phyloP scores from a whole-genome alignment of 2,113 vertebrate genomes.

The Pipra filicauda region DNA sequence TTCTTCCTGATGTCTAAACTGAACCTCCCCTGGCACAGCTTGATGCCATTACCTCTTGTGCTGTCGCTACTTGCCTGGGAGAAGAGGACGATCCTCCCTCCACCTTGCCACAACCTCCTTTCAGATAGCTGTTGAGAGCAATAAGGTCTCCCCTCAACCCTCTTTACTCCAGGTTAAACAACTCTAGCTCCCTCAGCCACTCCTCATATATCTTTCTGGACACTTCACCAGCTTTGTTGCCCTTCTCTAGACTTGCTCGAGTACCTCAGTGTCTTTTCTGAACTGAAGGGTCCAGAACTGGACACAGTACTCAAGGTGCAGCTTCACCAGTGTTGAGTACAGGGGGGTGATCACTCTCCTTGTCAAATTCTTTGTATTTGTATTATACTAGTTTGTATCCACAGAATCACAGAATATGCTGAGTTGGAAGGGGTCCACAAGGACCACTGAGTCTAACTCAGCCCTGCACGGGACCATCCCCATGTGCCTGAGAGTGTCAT shows the following conservation, averaged over 20 bases:
- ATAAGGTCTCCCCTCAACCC: background rate
- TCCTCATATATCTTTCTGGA: background rate
- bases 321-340: background rate
- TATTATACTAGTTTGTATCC: background rate
- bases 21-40: background rate
- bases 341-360: background rate
- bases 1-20: background rate
- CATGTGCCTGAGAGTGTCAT: background rate
- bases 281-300: background rate
- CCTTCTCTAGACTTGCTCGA: background rate
- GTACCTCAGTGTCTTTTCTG: background rate
- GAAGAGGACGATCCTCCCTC: background rate
- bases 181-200: background rate
- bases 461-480: background rate
- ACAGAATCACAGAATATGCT: background rate
- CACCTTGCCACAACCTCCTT: background rate
- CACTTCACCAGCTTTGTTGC: background rate
- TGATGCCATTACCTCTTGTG: background rate
- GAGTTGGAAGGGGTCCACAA: background rate
- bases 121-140: background rate
- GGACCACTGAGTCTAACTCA: background rate
- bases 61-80: rapidly evolving
- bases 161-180: background rate
- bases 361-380: background rate
- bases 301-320: too few relatives aligned